A percentile compares a stretch with the other conserved stretches of the same genome.
These are phyloP conservation scores for Pygoscelis antarcticus DNA, from an alignment of 2,113 vertebrate species.

Conservation along the genomic window DNA sequence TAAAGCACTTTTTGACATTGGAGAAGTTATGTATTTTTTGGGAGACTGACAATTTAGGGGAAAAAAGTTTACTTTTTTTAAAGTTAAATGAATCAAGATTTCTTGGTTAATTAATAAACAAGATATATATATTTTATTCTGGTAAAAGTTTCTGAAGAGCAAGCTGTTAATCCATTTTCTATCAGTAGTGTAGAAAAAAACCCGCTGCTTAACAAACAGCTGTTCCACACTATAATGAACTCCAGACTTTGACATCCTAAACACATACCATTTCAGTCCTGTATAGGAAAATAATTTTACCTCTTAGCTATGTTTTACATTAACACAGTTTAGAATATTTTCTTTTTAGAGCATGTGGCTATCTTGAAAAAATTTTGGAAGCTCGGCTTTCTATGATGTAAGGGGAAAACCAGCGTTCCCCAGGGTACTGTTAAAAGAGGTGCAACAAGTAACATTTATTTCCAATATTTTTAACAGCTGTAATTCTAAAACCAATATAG, in stretches of 20 bases:
- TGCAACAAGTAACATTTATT: not conserved
- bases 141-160: not conserved
- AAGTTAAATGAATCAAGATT: no score
- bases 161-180: not conserved
- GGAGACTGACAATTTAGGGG: not conserved
- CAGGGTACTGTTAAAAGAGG: not conserved
- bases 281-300: not conserved
- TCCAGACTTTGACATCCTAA: conserved; percentile 34
- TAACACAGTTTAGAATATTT: not conserved
- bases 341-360: not conserved
- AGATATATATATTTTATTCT: not conserved
- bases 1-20: not conserved
- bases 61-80: not conserved
- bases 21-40: not conserved
- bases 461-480: conserved; percentile 6
- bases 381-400: not conserved
- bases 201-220: not conserved
- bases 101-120: not conserved
- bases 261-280: not conserved
- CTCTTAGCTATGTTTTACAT: not conserved
- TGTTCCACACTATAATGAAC: conserved; percentile 15
- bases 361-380: conserved; percentile 1
- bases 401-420: conserved; percentile 15
- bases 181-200: not conserved
- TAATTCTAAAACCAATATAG: not conserved